Conservation (phyloP, 2,888 invertebrate species). For the Onchidella celtica region DNA sequence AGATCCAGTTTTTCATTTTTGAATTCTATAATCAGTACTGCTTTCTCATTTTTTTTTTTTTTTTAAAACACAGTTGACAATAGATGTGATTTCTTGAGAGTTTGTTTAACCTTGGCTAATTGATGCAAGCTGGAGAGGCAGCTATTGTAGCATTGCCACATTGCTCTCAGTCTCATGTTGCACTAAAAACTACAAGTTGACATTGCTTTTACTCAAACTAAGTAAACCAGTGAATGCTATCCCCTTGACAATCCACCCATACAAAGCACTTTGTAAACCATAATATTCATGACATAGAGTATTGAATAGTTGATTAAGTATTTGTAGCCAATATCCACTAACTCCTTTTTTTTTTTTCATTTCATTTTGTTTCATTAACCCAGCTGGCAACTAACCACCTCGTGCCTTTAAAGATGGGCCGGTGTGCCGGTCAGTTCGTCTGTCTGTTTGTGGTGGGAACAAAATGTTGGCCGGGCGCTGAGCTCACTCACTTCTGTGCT, state of each 20-base stretch:
- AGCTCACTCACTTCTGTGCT: conserved; percentile 6
- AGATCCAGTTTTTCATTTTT: no score
- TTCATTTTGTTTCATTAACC: conserved; percentile 51
- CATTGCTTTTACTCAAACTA: neutral
- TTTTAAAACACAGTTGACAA: no score
- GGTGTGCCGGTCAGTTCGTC: conserved; percentile 2
- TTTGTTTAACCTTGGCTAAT: neutral
- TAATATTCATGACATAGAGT: neutral
- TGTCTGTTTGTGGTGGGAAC: conserved; percentile 31
- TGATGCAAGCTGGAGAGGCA: neutral
- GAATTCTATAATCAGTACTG: no score
- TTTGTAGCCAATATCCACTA: conserved; percentile 35
- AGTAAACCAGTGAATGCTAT: neutral
- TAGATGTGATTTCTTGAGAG: no score
- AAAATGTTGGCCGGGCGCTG: conserved; percentile 17
- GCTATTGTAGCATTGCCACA: neutral
- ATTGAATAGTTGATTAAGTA: neutral
- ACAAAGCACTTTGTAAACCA: neutral
- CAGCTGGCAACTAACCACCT: conserved; percentile 54
- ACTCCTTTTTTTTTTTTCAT: conserved; percentile 35
- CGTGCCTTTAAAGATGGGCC: conserved; percentile 33
- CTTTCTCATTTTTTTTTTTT: no score
- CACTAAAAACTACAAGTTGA: neutral
- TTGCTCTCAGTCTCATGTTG: neutral
- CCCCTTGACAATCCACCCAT: neutral